Base-by-base conservation (phyloP, 2,888 invertebrate genomes). In the Lottia scabra region DNA sequence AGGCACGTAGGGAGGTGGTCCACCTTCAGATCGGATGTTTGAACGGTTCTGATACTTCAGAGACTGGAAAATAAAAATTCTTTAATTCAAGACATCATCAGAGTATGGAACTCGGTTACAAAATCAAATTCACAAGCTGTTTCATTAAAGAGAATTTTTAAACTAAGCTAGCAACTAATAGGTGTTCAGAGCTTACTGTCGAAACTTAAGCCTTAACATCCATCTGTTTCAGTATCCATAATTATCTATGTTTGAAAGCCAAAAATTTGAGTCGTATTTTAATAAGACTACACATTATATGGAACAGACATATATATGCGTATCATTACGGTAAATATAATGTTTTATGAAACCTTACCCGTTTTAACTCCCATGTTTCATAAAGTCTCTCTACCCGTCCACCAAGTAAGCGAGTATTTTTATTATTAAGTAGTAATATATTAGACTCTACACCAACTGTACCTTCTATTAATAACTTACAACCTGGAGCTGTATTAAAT, bases 1-100 rank as follows among this genome's bases (percentile, higher is more conserved):
- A 46, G 96, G 94, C 81, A 96, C 95, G 96, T 97, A 97, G 56
- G 95, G 94, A 63, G 95, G 96, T 1, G 96, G 96, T 0, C 95
- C 95, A 76, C 94, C 95, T 81, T 94, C 93, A 71, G 92, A 92
- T 10, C 92, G 92, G 45, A 83, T 79, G 70, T 92, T 91, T 6
- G 75, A 67, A 70, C 88, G 67, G 8, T 80, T 78, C 74, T 88
- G 87, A 65, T 84, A 83, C 6, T 87, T 86, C 56, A 88, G 74
- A 73, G 81, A 82, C 88, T 88, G 74, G 4, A 74, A 71, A 8
- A 62, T 30, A 5, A 30, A 30, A 30, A 4, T 30, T 30, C 30
- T 30, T 2, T 2, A 30, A 30, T 30, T 30, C 30, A n/a, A n/a
- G 2, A 30, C 6, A 6, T 30, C 30, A 30, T 30, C n/a, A n/a